Evolutionary conservation across 2,888 invertebrate genomes (phyloP).

Genomic region (Ormia ochracea): DNA sequence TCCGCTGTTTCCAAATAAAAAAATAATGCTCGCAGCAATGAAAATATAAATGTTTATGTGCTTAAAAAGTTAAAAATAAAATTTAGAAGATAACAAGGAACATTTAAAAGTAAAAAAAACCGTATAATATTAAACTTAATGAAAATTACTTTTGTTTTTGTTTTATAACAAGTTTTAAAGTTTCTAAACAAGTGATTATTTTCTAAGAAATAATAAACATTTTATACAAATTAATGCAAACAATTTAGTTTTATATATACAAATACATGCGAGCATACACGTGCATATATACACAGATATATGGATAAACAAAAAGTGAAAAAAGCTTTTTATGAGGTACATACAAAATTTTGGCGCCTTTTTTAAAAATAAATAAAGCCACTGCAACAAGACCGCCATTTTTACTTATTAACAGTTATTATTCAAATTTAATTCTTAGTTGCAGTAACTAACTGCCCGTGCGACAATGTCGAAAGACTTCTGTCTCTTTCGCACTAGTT

Average conservation of each 20-base stretch:
- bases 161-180: slow-evolving; percentile 50
- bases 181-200: slow-evolving; percentile 59
- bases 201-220: slow-evolving; percentile 65
- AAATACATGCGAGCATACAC: not conserved
- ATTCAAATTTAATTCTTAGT: too few species aligned
- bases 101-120: not conserved
- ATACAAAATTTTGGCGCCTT: slow-evolving; percentile 55
- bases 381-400: slow-evolving; percentile 5
- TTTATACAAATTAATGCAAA: slow-evolving; percentile 54
- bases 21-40: not conserved
- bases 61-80: not conserved
- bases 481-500: too few species aligned
- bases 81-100: not conserved
- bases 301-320: not conserved
- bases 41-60: slow-evolving; percentile 12
- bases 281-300: not conserved
- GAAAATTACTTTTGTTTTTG: slow-evolving; percentile 38
- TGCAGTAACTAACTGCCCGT: too few species aligned
- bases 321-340: not conserved
- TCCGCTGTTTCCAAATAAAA: not conserved
- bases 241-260: not conserved
- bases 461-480: too few species aligned
- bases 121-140: slow-evolving; percentile 63
- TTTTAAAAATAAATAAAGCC: slow-evolving; percentile 25
- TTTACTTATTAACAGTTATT: slow-evolving; percentile 36